Evolutionary conservation across 2,888 invertebrate genomes (phyloP).

Genomic region (Eucera pruinosa): DNA sequence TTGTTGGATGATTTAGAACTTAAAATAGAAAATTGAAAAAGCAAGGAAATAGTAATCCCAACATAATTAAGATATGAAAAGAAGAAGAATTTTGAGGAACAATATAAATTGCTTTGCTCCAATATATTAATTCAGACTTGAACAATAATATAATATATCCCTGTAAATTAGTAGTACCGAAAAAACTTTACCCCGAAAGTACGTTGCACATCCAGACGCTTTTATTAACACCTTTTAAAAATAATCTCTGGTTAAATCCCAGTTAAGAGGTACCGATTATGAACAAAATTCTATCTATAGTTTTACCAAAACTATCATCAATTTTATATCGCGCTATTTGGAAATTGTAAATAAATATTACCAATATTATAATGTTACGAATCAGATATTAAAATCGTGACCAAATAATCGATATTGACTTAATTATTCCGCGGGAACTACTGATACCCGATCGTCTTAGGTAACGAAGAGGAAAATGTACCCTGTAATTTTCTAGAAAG

Average conservation of each 20-base stretch:
- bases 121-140: not conserved
- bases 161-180: not conserved
- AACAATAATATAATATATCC: not conserved
- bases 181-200: not conserved
- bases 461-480: constrained; percentile 39
- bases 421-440: constrained; percentile 1
- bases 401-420: not conserved
- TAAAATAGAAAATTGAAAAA: no score
- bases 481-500: constrained; percentile 40
- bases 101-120: no score
- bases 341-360: no score
- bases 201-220: not conserved
- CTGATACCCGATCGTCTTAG: constrained; percentile 17
- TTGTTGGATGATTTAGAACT: no score
- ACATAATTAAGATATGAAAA: no score
- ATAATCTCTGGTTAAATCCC: not conserved
- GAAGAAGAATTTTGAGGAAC: not conserved
- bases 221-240: not conserved
- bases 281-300: not conserved
- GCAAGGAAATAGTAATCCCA: no score
- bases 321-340: no score
- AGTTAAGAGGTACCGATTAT: not conserved
- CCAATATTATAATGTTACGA: not conserved
- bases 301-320: not conserved
- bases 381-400: not conserved